Evolutionary conservation across 1,140 invertebrate species (phyloP), one percentile per base, ranked within the genome.

Genomic region (Pissodes strobi): DNA sequence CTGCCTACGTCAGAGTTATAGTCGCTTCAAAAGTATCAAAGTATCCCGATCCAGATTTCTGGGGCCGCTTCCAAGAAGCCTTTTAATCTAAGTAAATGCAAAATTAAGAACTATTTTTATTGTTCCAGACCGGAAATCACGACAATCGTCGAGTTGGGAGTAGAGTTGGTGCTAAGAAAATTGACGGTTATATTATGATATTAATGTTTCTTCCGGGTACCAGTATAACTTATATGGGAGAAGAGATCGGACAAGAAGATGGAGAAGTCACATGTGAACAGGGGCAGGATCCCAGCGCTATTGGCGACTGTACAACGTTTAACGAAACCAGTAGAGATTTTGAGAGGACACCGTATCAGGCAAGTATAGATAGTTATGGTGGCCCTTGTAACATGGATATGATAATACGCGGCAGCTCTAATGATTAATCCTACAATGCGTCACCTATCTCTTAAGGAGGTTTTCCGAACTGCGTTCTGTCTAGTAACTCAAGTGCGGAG

Each of bases 221-320:
- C 1, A 82, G 83, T 1, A 83, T 92, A 1, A 84, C 87, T 43
- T 93, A 92, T 78, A 88, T 92, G 79, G 92, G 88, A 8, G 89
- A 91, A 75, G 90, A 92, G 72, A 85, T 91, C 21, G 89, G 86
- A 0, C 88, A 90, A 84, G 69, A 79, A 45, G 81, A 90, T 77
- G 80, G 82, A 0, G 78, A 68, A 46, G 77, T 86, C n/a, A 77
- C 80, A 2, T 85, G 74, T 46, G 72, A 78, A 2, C 73, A 83
- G 63, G 82, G 82, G 0, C 41, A 80, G 1, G 83, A 84, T 64
- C 82, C 83, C 0, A 70, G 72, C 2, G 82, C 81, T 5, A 69
- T 61, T 19, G 55, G 79, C 34, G 77, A 80, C n/a, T 80, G 77
- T 9, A 78, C 77, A 1, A 66, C 59, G 5, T 74, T 71, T 45